Percentiles rank a stretch among this genome's conserved stretches.
Conservation (phyloP, 2,113 vertebrate species). For the Stegastes partitus region DNA sequence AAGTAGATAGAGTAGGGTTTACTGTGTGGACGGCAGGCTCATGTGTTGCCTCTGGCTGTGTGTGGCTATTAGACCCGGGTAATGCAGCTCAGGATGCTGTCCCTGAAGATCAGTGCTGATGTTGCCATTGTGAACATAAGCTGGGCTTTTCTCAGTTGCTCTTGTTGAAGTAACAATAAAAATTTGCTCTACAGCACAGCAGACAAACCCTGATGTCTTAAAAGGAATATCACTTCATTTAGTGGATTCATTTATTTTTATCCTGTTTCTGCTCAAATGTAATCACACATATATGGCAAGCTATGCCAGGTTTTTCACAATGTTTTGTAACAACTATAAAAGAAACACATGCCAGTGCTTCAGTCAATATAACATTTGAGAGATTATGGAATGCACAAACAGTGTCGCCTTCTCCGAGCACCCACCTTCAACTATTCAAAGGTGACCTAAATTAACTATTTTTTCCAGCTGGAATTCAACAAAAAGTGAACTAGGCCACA, state of each 20-base stretch:
- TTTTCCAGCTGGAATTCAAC: slow-evolving; percentile 1
- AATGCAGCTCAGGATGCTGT: slow-evolving; percentile 55
- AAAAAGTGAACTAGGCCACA: not conserved
- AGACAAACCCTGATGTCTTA: not conserved
- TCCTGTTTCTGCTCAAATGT: not conserved
- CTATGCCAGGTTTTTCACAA: not conserved
- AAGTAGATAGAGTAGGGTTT: slow-evolving; percentile 25
- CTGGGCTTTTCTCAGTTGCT: slow-evolving; percentile 22
- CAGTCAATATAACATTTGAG: not conserved
- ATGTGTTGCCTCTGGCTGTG: slow-evolving; percentile 36
- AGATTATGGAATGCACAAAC: slow-evolving; percentile 1
- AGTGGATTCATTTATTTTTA: slow-evolving; percentile 8
- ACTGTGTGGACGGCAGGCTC: slow-evolving; percentile 29
- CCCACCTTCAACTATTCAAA: slow-evolving; percentile 17
- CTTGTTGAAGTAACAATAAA: slow-evolving; percentile 9
- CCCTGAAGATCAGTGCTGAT: slow-evolving; percentile 45
- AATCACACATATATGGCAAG: not conserved
- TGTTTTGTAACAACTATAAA: not conserved
- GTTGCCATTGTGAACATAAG: slow-evolving; percentile 26
- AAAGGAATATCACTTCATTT: not conserved
- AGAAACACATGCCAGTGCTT: not conserved
- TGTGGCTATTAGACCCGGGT: slow-evolving; percentile 44
- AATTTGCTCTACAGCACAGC: not conserved
- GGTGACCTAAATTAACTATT: not conserved
- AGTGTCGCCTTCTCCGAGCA: not conserved